These are phyloP conservation scores for Dysidea cf. avara DNA, from an alignment of 37 sponge, comb jelly and placozoan genomes.

Conservation along the genomic window DNA sequence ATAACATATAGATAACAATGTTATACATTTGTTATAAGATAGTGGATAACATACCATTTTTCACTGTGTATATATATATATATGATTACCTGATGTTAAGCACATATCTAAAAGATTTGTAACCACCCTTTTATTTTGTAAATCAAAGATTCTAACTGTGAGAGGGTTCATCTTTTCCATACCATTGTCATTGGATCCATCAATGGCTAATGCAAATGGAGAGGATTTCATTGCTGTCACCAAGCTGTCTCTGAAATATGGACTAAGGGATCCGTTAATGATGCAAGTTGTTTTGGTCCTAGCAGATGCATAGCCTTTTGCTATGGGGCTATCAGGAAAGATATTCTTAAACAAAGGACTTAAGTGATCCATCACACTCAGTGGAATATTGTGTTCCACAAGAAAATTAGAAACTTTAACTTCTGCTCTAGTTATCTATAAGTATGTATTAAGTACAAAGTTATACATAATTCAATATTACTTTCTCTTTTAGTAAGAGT, in stretches of 20 bases:
- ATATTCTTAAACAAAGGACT: constrained; percentile 41
- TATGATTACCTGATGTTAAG: constrained; percentile 41
- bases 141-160: constrained; percentile 46
- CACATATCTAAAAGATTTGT: constrained; percentile 66
- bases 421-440: constrained; percentile 46
- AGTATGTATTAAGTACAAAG: background rate
- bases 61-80: no score
- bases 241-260: constrained; percentile 32
- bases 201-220: constrained; percentile 59
- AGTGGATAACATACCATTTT: no score
- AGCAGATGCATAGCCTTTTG: constrained; percentile 34
- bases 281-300: constrained; percentile 74
- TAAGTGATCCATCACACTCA: constrained; percentile 58
- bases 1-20: no score
- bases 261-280: constrained; percentile 55
- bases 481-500: no score
- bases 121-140: constrained; percentile 2
- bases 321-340: constrained; percentile 53
- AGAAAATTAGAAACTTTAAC: constrained; percentile 46
- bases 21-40: no score
- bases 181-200: constrained; percentile 69
- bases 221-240: constrained; percentile 36
- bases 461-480: no score
- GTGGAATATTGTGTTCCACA: constrained; percentile 52
- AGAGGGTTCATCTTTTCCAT: constrained; percentile 68